Evolutionary conservation across 2,888 invertebrate genomes (phyloP).

Genomic region (Glomeris marginata): DNA sequence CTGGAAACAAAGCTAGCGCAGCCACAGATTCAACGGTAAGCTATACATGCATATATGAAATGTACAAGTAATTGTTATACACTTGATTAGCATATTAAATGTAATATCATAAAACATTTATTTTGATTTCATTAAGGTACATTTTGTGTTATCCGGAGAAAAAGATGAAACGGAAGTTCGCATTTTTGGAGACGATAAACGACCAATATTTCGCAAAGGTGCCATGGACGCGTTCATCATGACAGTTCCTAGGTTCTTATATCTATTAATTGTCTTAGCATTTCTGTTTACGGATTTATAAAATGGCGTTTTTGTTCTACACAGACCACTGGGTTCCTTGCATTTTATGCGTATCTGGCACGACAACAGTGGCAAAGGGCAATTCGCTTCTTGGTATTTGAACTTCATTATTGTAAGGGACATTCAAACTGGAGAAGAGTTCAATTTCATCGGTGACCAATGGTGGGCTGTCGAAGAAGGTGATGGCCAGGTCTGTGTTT

Average conservation of each 20-base stretch:
- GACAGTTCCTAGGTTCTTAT: constrained; percentile 21
- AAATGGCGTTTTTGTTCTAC: no score
- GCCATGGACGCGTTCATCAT: constrained; percentile 27
- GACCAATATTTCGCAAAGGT: constrained; percentile 25
- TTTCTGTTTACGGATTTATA: neutral
- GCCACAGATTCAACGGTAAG: constrained; percentile 21
- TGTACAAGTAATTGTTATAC: no score
- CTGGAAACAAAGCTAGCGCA: constrained; percentile 22
- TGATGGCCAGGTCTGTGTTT: constrained; percentile 26
- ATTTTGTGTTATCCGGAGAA: constrained; percentile 25
- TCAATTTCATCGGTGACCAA: constrained; percentile 29
- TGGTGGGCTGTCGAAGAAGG: constrained; percentile 37
- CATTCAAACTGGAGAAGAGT: constrained; percentile 33
- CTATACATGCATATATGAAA: neutral
- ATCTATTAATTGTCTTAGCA: constrained; percentile 1
- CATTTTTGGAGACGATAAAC: constrained; percentile 19
- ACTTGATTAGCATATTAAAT: no score
- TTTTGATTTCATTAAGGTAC: constrained; percentile 17
- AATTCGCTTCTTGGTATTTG: constrained; percentile 33
- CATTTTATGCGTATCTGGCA: constrained; percentile 36
- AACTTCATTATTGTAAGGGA: constrained; percentile 32
- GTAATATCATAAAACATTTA: neutral
- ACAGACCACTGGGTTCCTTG: constrained; percentile 32
- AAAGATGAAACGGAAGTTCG: constrained; percentile 24
- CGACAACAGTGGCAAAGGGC: constrained; percentile 34